Evolutionary conservation across 2,888 invertebrate species (phyloP), one percentile per base, ranked within the genome.

Genomic region (Magallana nippona): DNA sequence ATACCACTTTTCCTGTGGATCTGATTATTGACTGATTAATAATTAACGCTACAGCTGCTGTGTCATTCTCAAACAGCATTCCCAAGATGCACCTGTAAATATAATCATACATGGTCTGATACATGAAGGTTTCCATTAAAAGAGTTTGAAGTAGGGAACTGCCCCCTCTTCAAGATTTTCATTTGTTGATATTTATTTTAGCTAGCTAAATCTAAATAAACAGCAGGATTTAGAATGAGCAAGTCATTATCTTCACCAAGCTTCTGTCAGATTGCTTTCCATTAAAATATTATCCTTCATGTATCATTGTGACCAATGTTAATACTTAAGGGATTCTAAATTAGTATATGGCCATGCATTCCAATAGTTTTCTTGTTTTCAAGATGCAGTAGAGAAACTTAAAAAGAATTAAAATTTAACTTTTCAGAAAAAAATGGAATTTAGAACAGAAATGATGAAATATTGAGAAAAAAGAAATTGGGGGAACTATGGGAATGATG

Each of bases 401-500:
- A 5, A 71, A 32, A 27, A 44, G 44, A 44, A 44, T 44, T 71
- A 71, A 32, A 22, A 27, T 10, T 32, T 27, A 27, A 71, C 22
- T 15, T 71, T 71, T 11, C 13, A 2, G 32, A 71, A 71, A 32
- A 22, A 15, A 71, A 27, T 22, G 27, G 32, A 71, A 13, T 71
- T 71, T 22, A 13, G 22, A 71, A 27, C 32, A 11, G 27, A 71
- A 71, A 15, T 10, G 71, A 71, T 60, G 17, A 60, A n/a, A 60
- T n/a, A 60, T 71, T 13, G 32, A 71, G 15, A 27, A 17, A 27
- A 10, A 27, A 27, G 19, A 22, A 71, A 71, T 15, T 27, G 60
- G 60, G 27, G 60, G n/a, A 71, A 71, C 71, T 71, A 71, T 71
- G 71, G 71, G 27, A 71, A 71, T 71, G 71, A 71, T 71, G 71